Evolutionary conservation across 2,797 vertebrate species (phyloP), one percentile per base, ranked within the genome.

Genomic region (Enteromius unitaeniatus): DNA sequence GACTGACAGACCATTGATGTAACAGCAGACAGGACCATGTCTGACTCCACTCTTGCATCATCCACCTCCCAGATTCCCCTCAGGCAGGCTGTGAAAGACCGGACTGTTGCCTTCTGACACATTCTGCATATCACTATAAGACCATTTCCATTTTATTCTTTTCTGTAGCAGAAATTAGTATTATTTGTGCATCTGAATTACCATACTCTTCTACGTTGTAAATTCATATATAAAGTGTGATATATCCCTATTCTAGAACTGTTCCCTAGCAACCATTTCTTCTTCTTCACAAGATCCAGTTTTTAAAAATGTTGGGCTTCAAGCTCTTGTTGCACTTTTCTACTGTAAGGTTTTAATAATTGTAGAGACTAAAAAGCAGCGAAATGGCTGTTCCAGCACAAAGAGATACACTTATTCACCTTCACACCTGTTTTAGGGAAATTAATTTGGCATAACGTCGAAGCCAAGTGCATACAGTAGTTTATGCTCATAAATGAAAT

Each of bases 181-280:
- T 31, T 15, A 62, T 62, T 17, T 17, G 26, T 31, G 60, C 26
- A 6, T 68, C 47, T 31, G 26, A 51, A 31, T 51, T 21, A 26
- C 19, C 8, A 7, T 6, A 17, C n/a, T 73, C 17, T 21, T 28
- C 2, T 28, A 19, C 69, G 31, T 73, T 19, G 17, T 28, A 51
- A 73, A 73, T 21, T 21, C 15, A 47, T 72, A 31, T 31, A 49
- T 51, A 17, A 49, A 15, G n/a, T 26, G 13, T 47, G 14, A 21
- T 21, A 51, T 31, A 2, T 34, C 6, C 31, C 21, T 64, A 64
- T 65, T 85, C 67, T 87, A 81, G 83, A 85, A 88, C 75, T 89
- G 91, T 92, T 93, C 85, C 93, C 90, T 92, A 93, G 93, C 92
- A 94, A 94, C 92, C 49, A 53, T 81, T 82, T 72, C 82, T 79